Percentiles rank a stretch among this genome's conserved stretches.
Evolutionary conservation across 2,888 invertebrate species (phyloP).

Genomic region (Sesia apiformis): DNA sequence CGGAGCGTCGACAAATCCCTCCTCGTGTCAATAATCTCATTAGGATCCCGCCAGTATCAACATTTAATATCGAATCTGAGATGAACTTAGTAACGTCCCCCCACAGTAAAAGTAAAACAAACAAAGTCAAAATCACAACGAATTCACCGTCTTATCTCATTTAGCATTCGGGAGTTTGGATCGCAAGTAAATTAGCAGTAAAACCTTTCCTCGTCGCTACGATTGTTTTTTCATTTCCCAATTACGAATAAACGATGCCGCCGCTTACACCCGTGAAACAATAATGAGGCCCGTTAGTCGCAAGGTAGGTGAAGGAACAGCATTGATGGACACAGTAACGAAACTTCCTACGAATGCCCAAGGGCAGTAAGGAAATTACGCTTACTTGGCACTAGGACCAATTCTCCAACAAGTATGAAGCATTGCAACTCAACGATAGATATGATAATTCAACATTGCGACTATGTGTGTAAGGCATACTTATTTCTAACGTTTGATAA

Average conservation of each 20-base stretch:
- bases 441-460: no score
- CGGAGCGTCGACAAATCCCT: not conserved
- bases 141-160: constrained; percentile 23
- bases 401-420: no score
- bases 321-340: not conserved
- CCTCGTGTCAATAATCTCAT: not conserved
- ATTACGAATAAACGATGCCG: constrained; percentile 52
- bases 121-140: constrained; percentile 7
- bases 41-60: constrained; percentile 1
- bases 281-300: constrained; percentile 51
- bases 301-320: constrained; percentile 11
- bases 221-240: constrained; percentile 61
- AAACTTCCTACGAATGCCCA: not conserved
- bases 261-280: constrained; percentile 55
- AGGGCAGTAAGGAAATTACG: not conserved
- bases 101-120: constrained; percentile 1
- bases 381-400: no score
- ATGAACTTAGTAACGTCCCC: not conserved
- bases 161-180: constrained; percentile 26
- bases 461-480: no score
- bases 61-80: constrained; percentile 2
- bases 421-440: no score
- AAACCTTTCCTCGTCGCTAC: constrained; percentile 37
- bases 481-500: no score
- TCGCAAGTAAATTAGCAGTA: constrained; percentile 37